phyloP scores from a whole-genome alignment of 2,888 invertebrate species.

The Monochamus alternatus region DNA sequence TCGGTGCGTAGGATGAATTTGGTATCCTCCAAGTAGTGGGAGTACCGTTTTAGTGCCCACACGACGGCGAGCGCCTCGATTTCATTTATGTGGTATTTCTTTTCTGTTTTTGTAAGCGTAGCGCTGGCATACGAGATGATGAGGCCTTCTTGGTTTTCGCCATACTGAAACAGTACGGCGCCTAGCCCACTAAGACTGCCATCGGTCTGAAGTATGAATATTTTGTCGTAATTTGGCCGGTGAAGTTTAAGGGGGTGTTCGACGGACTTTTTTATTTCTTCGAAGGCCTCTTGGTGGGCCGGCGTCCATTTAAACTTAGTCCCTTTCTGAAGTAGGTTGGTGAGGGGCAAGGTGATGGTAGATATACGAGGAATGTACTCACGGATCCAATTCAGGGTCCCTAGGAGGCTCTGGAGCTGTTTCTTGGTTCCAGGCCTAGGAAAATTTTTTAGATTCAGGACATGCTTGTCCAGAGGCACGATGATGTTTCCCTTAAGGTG shows the following conservation, averaged over 20 bases:
- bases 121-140: conserved; percentile 45
- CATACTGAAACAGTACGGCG: conserved; percentile 19
- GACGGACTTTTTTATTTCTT: not conserved
- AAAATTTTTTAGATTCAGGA: not conserved
- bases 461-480: not conserved
- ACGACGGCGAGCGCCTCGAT: conserved; percentile 40
- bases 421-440: conserved; percentile 3
- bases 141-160: not conserved
- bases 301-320: not conserved
- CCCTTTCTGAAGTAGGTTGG: too few species aligned
- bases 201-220: not conserved
- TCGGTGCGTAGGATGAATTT: conserved; percentile 45
- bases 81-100: conserved; percentile 46
- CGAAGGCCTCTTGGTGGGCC: not conserved
- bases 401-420: conserved; percentile 28
- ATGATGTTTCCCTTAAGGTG: not conserved
- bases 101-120: conserved; percentile 16
- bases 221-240: not conserved
- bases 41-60: conserved; percentile 34
- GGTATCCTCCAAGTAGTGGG: conserved; percentile 37
- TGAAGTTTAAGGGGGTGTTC: not conserved
- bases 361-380: conserved; percentile 29
- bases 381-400: conserved; percentile 31
- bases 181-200: not conserved
- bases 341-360: not conserved